Evolutionary conservation across 2,797 vertebrate species (phyloP), one percentile per base, ranked within the genome.

Genomic region (Cuniculus paca): DNA sequence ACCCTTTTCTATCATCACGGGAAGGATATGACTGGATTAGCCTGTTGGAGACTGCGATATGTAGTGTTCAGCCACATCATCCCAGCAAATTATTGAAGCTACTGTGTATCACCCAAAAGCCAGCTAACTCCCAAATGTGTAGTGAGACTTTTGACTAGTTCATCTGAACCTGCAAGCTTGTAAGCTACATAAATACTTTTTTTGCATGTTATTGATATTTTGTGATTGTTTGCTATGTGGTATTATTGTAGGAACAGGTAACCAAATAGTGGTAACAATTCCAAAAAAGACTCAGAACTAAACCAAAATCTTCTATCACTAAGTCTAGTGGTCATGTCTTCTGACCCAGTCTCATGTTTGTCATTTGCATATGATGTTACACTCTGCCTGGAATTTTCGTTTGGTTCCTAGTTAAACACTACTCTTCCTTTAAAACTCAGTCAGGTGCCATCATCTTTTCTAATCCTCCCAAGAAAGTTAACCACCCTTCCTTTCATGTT

Each of bases 401-500:
- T 61, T 77, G 36, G 28, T 68, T 31, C 14, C 36, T 45, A 19
- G 42, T 31, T 60, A 86, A 85, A 75, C 9, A 74, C 2, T 60
- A 11, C 28, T 78, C 28, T 58, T 88, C 22, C 68, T 82, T 80
- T 79, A 82, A 96, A 82, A 85, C 5, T 4, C 36, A 82, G 14
- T 56, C 54, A 56, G 54, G 54, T 56, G 22, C 6, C 4, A 34
- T 79, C 16, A 20, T 24, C 19, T 79, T 93, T 42, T 74, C 31
- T 83, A 81, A 90, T 54, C 6, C 77, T 65, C 26, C 9, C 17
- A 81, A 84, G 31, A 58, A 94, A 95, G 36, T 72, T 50, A 90
- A 58, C n/a, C 17, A 45, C 68, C 16, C n/a, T 88, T 22, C 39
- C n/a, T 94, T 72, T 85, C 48, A 28, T 60, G 54, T 50, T 93